Conservation (phyloP, 2,797 vertebrate genomes). For the Odontamblyopus lacepedii region DNA sequence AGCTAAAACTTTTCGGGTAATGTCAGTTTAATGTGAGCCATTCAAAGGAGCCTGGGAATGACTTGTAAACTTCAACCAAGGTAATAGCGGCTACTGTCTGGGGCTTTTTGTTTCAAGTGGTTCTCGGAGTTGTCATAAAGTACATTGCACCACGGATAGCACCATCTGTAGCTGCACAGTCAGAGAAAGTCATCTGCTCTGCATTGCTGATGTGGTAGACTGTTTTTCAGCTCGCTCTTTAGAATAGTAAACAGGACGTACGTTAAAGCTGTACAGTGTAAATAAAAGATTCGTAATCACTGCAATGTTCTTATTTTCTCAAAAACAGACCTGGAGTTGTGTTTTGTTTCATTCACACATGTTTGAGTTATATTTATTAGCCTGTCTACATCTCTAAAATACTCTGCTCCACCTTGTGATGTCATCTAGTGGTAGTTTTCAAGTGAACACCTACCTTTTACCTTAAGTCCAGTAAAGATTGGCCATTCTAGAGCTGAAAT, state of each 20-base stretch:
- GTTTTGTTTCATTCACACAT: no score
- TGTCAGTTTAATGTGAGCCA: not conserved
- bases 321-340: no score
- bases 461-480: no score
- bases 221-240: not conserved
- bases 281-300: no score
- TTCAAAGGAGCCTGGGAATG: slow-evolving; percentile 6
- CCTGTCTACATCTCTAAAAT: no score
- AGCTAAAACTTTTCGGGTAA: slow-evolving; percentile 15
- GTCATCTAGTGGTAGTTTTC: no score
- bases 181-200: not conserved
- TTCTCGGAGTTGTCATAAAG: slow-evolving; percentile 9
- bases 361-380: not conserved
- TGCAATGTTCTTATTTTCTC: no score
- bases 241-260: not conserved
- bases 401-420: no score
- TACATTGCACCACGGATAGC: slow-evolving; percentile 11
- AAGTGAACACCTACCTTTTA: no score
- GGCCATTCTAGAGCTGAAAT: no score
- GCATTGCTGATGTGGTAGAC: slow-evolving; percentile 1
- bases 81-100: not conserved
- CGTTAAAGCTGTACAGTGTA: no score
- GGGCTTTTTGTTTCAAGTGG: slow-evolving; percentile 2
- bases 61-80: slow-evolving; percentile 3
- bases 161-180: slow-evolving; percentile 10